phyloP scores from a whole-genome alignment of 2,888 invertebrate genomes.

The Serripes groenlandicus region DNA sequence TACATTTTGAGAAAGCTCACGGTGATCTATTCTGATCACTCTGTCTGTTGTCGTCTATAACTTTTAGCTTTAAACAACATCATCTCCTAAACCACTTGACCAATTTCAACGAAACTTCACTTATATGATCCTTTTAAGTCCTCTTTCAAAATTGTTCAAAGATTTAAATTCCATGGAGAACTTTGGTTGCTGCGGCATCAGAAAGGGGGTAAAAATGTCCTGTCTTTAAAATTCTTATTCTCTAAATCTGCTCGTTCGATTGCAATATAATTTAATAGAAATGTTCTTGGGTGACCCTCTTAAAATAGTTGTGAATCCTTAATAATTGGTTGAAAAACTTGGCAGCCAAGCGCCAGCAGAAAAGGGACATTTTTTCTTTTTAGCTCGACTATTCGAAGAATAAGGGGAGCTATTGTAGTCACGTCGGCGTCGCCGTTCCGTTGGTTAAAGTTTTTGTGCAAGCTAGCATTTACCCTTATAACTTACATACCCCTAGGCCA shows the following conservation, averaged over 20 bases:
- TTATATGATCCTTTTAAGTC: neutral
- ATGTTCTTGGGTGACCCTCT: neutral
- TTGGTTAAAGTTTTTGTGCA: too few species aligned
- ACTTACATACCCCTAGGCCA: too few species aligned
- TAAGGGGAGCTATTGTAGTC: too few species aligned
- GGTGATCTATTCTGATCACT: neutral
- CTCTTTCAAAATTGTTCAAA: neutral
- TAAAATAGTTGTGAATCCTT: neutral
- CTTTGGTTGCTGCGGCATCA: neutral
- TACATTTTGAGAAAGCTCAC: too few species aligned
- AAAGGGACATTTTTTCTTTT: too few species aligned
- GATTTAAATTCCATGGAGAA: neutral
- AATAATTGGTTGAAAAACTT: neutral
- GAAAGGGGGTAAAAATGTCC: neutral
- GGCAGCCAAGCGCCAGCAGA: too few species aligned
- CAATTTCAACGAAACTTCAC: neutral
- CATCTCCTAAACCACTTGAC: neutral
- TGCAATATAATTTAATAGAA: neutral
- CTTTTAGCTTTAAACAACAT: neutral
- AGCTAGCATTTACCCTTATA: too few species aligned
- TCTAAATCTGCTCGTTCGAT: neutral
- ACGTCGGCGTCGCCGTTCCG: too few species aligned
- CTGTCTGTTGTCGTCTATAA: neutral
- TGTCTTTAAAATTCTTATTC: conserved; percentile 11
- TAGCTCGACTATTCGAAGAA: too few species aligned